Base-by-base conservation (phyloP, 2,113 vertebrate genomes). In the Eira barbara region DNA sequence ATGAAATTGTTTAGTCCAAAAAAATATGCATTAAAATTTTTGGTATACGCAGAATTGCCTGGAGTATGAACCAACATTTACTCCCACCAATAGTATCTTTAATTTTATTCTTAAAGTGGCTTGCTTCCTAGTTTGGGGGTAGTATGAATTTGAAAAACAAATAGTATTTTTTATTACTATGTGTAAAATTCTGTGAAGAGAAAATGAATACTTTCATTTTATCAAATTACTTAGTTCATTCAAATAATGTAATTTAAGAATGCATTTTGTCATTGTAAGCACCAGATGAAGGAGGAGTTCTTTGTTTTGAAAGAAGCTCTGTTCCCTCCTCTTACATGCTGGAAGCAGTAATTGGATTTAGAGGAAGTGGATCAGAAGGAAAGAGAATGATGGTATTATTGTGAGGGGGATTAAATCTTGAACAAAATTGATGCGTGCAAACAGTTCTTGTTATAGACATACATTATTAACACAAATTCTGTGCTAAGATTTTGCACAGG, bases 281-380 rank as follows among this genome's bases (percentile, higher is more conserved):
- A 86, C 49, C 73, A 96, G 25, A 67, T 63, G 34, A 97, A 79
- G 81, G 78, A 92, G 89, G 34, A 82, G 47, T 71, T 84, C 36
- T 93, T 94, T 94, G 67, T 95, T 96, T 92, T 93, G 59, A 96
- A 94, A 95, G 52, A 88, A 95, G 15, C 52, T 36, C 36, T 83
- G 4, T 83, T 91, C 63, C 23, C 57, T 76, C 39, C 20, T 94
- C 36, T 86, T 80, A 8, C n/a, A 18, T 65, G 78, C 87, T 92
- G 39, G 65, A 84, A 81, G 36, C 49, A 95, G 3, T 91, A 84
- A 88, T 80, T 91, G 29, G 63, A 79, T 63, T 94, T 97, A 78
- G 39, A 96, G 55, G 47, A 78, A 92, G 59, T 95, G 55, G n/a
- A 73, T 86, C 45, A 69, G 39, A 97, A 94, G 82, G 63, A 95